A percentile compares a stretch with the other conserved stretches of the same genome.
Conservation (phyloP, 2,888 invertebrate species). For the Ectemnius continuus region DNA sequence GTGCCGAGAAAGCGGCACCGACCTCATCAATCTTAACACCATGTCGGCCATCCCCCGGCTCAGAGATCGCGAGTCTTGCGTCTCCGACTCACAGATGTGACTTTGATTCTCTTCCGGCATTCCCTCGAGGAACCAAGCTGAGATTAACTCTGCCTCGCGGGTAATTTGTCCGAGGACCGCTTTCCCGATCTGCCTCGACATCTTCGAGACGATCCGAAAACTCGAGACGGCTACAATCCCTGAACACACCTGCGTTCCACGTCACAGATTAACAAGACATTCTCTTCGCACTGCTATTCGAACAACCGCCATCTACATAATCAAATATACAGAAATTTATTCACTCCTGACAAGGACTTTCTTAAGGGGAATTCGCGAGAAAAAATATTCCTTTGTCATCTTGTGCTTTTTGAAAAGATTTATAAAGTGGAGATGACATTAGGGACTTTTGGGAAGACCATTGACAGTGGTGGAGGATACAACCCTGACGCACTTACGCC, state of each 20-base stretch:
- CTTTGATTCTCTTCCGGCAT: conserved; percentile 75
- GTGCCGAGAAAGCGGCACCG: conserved; percentile 45
- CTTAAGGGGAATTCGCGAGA: not conserved
- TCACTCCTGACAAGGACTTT: not conserved
- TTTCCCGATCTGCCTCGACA: conserved; percentile 49
- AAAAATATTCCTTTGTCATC: not conserved
- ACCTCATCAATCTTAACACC: conserved; percentile 76
- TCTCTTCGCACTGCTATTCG: not conserved
- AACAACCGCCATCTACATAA: not conserved
- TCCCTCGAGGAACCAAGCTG: conserved; percentile 72
- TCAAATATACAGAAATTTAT: conserved; percentile 1
- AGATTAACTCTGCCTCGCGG: conserved; percentile 72
- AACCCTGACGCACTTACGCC: conserved; percentile 32
- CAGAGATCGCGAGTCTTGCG: conserved; percentile 52
- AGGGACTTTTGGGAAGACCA: not conserved
- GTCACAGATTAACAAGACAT: not conserved
- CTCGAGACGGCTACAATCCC: not conserved
- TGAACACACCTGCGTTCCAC: conserved; percentile 64
- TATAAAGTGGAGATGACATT: not conserved
- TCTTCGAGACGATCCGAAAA: conserved; percentile 47
- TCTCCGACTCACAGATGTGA: conserved; percentile 76
- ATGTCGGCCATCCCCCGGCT: conserved; percentile 27
- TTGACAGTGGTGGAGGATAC: conserved; percentile 37
- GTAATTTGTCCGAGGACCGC: conserved; percentile 69
- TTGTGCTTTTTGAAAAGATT: not conserved